Conservation (phyloP, 2,797 vertebrate genomes). For the Ciconia nigra region DNA sequence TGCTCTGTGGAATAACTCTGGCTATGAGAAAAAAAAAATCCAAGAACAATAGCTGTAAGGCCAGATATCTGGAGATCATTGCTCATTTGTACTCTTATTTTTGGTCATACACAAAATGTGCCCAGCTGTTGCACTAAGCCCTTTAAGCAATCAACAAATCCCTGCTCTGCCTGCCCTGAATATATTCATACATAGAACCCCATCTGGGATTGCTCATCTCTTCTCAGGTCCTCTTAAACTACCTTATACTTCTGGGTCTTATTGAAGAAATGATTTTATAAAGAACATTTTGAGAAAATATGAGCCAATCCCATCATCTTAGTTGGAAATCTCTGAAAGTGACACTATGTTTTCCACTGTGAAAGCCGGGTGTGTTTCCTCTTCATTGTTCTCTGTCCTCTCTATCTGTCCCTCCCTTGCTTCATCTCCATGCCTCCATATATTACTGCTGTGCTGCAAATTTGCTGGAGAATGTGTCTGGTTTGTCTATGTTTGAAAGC, state of each 20-base stretch:
- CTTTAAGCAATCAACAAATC: constrained; percentile 45
- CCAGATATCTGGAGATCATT: constrained; percentile 43
- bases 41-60: constrained; percentile 9
- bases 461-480: not conserved
- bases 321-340: not conserved
- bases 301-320: not conserved
- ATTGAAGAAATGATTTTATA: not conserved
- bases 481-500: not conserved
- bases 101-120: constrained; percentile 45
- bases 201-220: constrained; percentile 38
- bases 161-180: not conserved
- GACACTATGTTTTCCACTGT: not conserved
- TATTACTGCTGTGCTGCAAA: not conserved
- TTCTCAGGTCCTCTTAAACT: not conserved
- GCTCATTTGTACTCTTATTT: constrained; percentile 5
- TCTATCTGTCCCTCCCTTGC: not conserved
- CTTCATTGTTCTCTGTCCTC: not conserved
- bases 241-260: not conserved
- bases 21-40: not conserved
- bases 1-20: not conserved
- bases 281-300: not conserved
- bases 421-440: not conserved
- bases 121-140: constrained; percentile 53
- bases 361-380: not conserved
- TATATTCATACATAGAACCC: not conserved